Conservation (phyloP, 2,797 vertebrate genomes). For the Fundulus diaphanus region DNA sequence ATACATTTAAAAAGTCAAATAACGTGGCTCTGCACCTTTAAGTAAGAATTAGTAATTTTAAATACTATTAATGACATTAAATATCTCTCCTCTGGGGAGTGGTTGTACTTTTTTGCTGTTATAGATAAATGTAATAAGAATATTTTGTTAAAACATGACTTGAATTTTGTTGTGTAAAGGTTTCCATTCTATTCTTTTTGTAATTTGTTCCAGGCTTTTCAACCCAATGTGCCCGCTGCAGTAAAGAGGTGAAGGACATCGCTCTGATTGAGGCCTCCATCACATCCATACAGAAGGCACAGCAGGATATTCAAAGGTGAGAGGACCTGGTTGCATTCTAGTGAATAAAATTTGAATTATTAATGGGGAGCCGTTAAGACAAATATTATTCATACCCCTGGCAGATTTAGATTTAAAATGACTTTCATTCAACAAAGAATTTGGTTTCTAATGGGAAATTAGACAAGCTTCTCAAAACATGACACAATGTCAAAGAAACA, state of each 20-base stretch:
- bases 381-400: not conserved
- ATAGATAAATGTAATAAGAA: not conserved
- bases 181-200: not conserved
- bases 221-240: conserved; percentile 84
- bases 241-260: conserved; percentile 86
- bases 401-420: not conserved
- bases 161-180: not conserved
- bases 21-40: too few relatives aligned
- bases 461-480: not conserved
- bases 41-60: too few relatives aligned
- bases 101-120: too few relatives aligned
- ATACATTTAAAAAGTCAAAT: too few relatives aligned
- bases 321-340: not conserved
- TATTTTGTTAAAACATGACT: not conserved
- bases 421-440: too few relatives aligned
- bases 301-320: conserved; percentile 94
- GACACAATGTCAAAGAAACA: not conserved
- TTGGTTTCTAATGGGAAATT: not conserved
- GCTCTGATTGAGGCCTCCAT: conserved; percentile 88
- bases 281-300: conserved; percentile 88
- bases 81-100: too few relatives aligned
- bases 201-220: conserved; percentile 69
- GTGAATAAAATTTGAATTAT: not conserved
- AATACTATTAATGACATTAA: too few relatives aligned
- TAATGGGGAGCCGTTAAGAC: not conserved